These are phyloP conservation scores for Gavia stellata DNA, from an alignment of 2,113 vertebrate genomes.

Conservation along the genomic window DNA sequence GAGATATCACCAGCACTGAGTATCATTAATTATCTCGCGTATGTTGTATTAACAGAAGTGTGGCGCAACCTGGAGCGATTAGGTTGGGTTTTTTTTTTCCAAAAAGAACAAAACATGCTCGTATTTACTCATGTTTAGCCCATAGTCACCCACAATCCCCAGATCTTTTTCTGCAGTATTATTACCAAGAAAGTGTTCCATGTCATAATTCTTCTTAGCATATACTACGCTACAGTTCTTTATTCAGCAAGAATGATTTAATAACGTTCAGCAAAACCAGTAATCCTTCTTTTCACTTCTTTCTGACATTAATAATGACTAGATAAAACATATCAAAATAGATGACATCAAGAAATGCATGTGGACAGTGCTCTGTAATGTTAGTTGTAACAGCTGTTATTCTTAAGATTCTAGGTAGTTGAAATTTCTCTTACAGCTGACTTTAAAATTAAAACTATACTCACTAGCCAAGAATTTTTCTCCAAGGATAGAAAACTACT, in stretches of 20 bases:
- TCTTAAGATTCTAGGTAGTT: neutral
- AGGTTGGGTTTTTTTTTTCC: neutral
- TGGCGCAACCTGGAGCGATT: neutral
- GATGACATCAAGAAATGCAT: neutral
- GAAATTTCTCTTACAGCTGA: neutral
- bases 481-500: neutral
- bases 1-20: neutral
- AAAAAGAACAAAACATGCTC: neutral
- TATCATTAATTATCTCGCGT: neutral
- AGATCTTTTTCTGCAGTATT: neutral
- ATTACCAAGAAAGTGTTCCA: neutral
- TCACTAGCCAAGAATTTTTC: neutral
- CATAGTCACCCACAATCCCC: neutral
- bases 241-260: neutral
- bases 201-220: neutral
- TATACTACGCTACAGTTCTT: too few species aligned
- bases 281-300: too few species aligned
- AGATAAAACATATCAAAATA: neutral
- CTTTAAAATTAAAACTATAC: neutral
- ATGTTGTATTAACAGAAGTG: neutral
- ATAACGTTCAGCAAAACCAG: neutral
- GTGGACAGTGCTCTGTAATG: neutral
- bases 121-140: neutral
- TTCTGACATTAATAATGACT: neutral
- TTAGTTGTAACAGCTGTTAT: neutral